Base-by-base conservation (phyloP, 2,888 invertebrate genomes). In the Sclerodermus sp. region DNA sequence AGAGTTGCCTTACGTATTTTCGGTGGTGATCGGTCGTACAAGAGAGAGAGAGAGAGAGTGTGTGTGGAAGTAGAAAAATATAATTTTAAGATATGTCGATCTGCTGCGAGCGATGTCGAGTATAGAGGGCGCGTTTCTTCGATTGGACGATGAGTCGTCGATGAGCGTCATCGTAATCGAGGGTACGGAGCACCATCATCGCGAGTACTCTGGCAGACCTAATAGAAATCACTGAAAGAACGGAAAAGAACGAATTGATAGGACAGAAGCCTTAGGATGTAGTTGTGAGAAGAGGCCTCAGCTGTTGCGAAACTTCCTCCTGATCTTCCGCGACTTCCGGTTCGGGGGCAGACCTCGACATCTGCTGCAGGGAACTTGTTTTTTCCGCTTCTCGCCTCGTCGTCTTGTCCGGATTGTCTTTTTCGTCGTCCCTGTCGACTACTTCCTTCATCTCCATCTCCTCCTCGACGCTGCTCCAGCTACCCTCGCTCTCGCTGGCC, bases 41-140 rank as follows among this genome's bases (percentile, higher is more conserved):
- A n/a, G n/a, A n/a, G n/a, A n/a, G n/a, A n/a, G n/a, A n/a, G n/a
- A n/a, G n/a, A 30, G 30, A 9, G 30, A 10, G 8, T 34, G 36
- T 50, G 49, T 49, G 58, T 55, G 61, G 64, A 66, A 67, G 70
- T 73, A 73, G 57, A 73, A 73, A 73, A 73, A 74, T 73, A 73
- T 72, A 66, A 66, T 64, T 66, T 70, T 55, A 60, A 63, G 73
- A 74, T 73, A 74, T 72, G 73, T 73, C 60, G 48, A 58, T 57
- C 57, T 51, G 53, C 57, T 48, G n/a, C n/a, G n/a, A n/a, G n/a
- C n/a, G n/a, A n/a, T n/a, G n/a, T n/a, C n/a, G n/a, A n/a, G n/a
- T n/a, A 23, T 23, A 23, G 23, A 23, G 23, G 8, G 23, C 8
- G 23, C 23, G 23, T 23, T 23, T n/a, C n/a, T n/a, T n/a, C n/a